Evolutionary conservation across 2,888 invertebrate genomes (phyloP), one percentile per base, ranked within the genome.

Genomic region (Brachyopa scutellaris): DNA sequence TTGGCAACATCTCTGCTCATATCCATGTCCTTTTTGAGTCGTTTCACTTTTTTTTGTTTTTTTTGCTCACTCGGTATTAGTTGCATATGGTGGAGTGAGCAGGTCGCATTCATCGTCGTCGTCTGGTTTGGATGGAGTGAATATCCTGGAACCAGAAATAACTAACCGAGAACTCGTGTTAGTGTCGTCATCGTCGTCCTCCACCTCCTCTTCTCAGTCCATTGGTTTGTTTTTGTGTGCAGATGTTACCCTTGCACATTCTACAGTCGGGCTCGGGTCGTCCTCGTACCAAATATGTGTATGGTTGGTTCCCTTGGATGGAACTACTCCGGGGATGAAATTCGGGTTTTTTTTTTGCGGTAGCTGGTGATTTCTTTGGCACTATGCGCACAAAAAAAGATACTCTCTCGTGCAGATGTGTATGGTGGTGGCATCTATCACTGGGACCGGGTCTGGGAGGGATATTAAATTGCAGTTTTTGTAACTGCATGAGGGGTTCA

Each of bases 381-480:
- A 70, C 69, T 38, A 57, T 31, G 38, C 13, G 26, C 40, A 51
- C 61, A 72, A 74, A 67, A 72, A 74, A 69, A 66, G 36, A 38
- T 11, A 13, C 55, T 19, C 51, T 67, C 61, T 29, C 8, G 26
- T 62, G 8, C 69, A 62, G 69, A 80, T 80, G 69, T 74, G 67
- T 57, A 17, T 13, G 11, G 38, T 61, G 23, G 49, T 57, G 38
- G 67, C 57, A 40, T 23, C 59, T 61, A 67, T 13, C 42, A 38
- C 38, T 26, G 67, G 62, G 31, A 69, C 51, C 47, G 53, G n/a
- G n/a, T n/a, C n/a, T n/a, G n/a, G n/a, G n/a, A n/a, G n/a, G 59
- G 76, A 82, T 82, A 82, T 82, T 70, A 82, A 82, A 82, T 82
- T 82, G 76, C 80, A 82, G 55, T 80, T 74, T 62, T 77, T 47